phyloP scores from a whole-genome alignment of 1,140 invertebrate species.

The Vanessa tameamea region DNA sequence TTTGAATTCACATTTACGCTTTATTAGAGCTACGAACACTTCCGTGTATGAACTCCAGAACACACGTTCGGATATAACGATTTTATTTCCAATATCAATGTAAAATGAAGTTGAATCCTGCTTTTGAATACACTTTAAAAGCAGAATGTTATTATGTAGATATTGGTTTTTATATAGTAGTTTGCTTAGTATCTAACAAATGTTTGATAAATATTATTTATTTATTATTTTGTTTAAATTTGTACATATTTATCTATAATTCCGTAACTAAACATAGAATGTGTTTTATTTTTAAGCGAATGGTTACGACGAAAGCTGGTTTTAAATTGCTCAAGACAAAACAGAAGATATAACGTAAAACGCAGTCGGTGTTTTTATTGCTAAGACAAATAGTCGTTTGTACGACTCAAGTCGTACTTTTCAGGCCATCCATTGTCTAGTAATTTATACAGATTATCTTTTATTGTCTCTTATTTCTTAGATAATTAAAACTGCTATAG shows the following conservation, averaged over 20 bases:
- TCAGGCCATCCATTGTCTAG: constrained; percentile 14
- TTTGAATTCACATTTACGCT: constrained; percentile 2
- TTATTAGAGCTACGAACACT: not conserved
- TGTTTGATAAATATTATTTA: no score
- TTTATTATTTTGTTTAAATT: no score
- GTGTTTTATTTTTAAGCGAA: not conserved
- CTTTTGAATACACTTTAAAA: not conserved
- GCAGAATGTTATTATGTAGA: no score
- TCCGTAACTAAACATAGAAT: not conserved
- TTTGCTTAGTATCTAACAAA: no score
- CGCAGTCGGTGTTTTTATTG: constrained; percentile 28
- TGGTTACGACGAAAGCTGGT: not conserved
- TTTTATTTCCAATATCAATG: not conserved
- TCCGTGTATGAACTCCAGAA: not conserved
- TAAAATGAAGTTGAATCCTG: not conserved
- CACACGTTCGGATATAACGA: not conserved
- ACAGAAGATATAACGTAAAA: constrained; percentile 23
- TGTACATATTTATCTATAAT: no score
- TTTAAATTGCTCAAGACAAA: constrained; percentile 18
- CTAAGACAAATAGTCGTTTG: constrained; percentile 31
- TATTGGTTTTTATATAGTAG: no score
- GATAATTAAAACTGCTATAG: not conserved
- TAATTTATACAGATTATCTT: constrained; percentile 17
- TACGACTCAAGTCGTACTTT: constrained; percentile 12
- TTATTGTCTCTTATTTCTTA: constrained; percentile 1